Evolutionary conservation across 2,797 vertebrate species (phyloP).

Genomic region (Phataginus tetradactyla): DNA sequence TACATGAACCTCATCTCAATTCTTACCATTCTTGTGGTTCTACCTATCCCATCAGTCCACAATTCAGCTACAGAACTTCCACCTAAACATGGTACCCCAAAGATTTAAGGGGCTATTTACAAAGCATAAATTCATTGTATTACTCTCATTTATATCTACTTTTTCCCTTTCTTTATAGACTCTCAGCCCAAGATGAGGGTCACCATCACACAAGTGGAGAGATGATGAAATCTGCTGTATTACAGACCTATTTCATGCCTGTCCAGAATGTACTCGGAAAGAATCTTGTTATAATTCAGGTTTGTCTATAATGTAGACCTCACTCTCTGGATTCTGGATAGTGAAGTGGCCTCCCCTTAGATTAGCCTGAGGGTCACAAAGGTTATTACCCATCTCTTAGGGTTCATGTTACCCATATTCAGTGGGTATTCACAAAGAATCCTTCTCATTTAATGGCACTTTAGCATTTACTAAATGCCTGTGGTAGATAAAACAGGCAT

Average conservation of each 20-base stretch:
- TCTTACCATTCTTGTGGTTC: not conserved
- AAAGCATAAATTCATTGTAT: not conserved
- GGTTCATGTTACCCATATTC: not conserved
- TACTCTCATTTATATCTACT: not conserved
- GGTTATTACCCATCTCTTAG: not conserved
- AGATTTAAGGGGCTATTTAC: not conserved
- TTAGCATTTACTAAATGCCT: not conserved
- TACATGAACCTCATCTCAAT: not conserved
- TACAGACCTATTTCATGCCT: not conserved
- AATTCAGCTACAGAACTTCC: not conserved
- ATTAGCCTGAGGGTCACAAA: not conserved
- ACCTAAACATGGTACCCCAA: not conserved
- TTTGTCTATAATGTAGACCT: not conserved
- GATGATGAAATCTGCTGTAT: not conserved
- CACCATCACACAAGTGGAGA: not conserved
- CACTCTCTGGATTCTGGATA: not conserved
- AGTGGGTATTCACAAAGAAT: not conserved
- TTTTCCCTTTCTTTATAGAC: not conserved
- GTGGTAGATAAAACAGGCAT: not conserved
- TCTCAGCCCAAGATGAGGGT: not conserved
- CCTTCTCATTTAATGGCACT: not conserved
- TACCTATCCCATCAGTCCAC: not conserved
- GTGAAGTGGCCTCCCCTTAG: not conserved
- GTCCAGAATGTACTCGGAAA: constrained; percentile 27
- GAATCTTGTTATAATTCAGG: not conserved